phyloP scores from a whole-genome alignment of 2,888 invertebrate species.

The Halictus quadricinctus region DNA sequence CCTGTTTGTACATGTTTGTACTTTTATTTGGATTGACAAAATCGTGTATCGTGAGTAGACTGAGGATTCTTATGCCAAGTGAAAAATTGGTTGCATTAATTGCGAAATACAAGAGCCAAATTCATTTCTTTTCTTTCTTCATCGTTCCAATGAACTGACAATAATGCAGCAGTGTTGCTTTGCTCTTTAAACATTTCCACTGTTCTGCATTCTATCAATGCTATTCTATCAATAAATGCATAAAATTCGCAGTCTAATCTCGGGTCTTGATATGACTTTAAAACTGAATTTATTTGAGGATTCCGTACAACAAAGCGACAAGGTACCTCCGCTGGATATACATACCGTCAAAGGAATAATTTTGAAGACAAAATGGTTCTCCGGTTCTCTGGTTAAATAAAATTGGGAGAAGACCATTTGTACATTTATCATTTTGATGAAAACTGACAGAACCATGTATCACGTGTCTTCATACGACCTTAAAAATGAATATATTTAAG shows the following conservation, averaged over 20 bases:
- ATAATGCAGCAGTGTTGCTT: not conserved
- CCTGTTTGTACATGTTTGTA: not conserved
- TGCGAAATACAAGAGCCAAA: not conserved
- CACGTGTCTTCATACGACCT: not conserved
- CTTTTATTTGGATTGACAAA: not conserved
- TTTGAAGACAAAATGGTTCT: not conserved
- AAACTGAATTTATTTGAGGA: not conserved
- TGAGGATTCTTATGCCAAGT: not conserved
- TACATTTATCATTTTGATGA: not conserved
- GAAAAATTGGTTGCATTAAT: not conserved
- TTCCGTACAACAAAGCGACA: not conserved
- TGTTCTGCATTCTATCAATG: not conserved
- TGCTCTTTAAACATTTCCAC: not conserved
- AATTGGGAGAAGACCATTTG: not conserved
- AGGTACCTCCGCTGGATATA: not conserved
- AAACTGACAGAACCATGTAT: not conserved
- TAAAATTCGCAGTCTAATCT: not conserved
- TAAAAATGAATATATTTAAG: conserved; percentile 1
- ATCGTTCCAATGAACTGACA: not conserved
- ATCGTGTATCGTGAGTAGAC: not conserved
- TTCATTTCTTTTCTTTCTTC: too few species aligned
- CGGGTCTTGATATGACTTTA: not conserved
- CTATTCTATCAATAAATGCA: not conserved
- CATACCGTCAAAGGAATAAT: not conserved
- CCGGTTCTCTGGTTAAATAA: too few species aligned